phyloP scores from a whole-genome alignment of 2,888 invertebrate genomes.

The Pocota personata region DNA sequence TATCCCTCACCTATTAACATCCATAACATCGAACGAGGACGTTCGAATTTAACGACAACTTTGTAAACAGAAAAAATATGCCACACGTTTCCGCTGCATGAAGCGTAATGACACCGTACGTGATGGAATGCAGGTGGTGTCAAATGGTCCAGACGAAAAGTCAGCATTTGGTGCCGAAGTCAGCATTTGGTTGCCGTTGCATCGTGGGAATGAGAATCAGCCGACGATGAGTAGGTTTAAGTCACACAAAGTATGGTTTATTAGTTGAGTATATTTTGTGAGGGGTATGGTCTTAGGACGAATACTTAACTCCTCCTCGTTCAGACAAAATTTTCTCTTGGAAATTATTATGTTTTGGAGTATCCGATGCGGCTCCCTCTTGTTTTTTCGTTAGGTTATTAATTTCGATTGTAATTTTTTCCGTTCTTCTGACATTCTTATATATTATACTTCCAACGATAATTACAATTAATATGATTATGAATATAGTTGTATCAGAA shows the following conservation, averaged over 20 bases:
- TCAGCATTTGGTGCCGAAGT: no score
- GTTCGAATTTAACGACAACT: no score
- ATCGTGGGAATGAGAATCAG: no score
- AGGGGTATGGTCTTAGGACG: constrained; percentile 1
- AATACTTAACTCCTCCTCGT: background rate
- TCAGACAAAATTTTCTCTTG: background rate
- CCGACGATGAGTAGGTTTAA: no score
- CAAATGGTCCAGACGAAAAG: no score
- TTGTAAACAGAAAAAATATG: no score
- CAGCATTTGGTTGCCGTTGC: no score
- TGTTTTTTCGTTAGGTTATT: constrained; percentile 2
- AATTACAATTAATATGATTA: background rate
- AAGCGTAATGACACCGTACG: no score
- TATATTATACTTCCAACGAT: background rate
- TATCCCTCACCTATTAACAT: no score
- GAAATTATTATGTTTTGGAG: background rate
- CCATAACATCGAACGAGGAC: no score
- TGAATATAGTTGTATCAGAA: constrained; percentile 15
- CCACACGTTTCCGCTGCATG: no score
- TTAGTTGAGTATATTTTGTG: background rate
- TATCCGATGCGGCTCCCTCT: background rate
- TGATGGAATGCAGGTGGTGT: no score
- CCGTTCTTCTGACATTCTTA: background rate
- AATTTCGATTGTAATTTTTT: constrained; percentile 6
- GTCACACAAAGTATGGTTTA: constrained; percentile 4